Conservation (phyloP, 2,113 vertebrate genomes). For the Sander lucioperca region DNA sequence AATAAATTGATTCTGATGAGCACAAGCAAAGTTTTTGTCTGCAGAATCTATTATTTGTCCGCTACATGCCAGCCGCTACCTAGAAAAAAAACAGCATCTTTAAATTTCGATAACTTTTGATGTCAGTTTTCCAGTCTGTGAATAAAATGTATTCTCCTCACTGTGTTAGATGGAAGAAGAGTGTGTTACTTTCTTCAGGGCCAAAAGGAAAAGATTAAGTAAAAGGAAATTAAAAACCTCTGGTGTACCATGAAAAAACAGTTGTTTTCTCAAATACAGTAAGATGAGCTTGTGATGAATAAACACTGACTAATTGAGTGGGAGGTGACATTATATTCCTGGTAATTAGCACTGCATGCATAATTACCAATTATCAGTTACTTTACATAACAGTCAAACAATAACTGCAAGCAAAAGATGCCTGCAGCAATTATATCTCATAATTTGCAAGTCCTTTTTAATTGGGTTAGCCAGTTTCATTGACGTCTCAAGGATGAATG, state of each 20-base stretch:
- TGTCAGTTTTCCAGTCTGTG: neutral
- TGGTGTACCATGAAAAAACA: neutral
- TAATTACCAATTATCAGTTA: conserved; percentile 65
- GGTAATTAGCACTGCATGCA: conserved; percentile 66
- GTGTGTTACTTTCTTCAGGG: neutral
- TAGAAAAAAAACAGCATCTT: neutral
- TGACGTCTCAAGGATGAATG: conserved; percentile 63
- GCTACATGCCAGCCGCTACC: no score
- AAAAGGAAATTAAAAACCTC: neutral
- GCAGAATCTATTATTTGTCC: no score
- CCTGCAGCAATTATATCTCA: conserved; percentile 67
- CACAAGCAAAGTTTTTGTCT: no score
- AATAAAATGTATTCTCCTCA: neutral
- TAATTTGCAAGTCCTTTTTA: conserved; percentile 66
- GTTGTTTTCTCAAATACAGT: conserved; percentile 59
- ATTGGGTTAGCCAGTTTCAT: conserved; percentile 72
- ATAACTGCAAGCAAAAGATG: conserved; percentile 59
- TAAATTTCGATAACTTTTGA: no score
- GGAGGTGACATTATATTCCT: conserved; percentile 59
- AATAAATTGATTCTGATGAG: no score
- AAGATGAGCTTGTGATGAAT: conserved; percentile 47
- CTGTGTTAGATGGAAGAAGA: neutral
- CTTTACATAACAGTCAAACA: conserved; percentile 70
- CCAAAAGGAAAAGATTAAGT: neutral
- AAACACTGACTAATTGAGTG: conserved; percentile 48